These are phyloP conservation scores for Puntigrus tetrazona DNA, from an alignment of 2,113 vertebrate genomes.

Conservation along the genomic window DNA sequence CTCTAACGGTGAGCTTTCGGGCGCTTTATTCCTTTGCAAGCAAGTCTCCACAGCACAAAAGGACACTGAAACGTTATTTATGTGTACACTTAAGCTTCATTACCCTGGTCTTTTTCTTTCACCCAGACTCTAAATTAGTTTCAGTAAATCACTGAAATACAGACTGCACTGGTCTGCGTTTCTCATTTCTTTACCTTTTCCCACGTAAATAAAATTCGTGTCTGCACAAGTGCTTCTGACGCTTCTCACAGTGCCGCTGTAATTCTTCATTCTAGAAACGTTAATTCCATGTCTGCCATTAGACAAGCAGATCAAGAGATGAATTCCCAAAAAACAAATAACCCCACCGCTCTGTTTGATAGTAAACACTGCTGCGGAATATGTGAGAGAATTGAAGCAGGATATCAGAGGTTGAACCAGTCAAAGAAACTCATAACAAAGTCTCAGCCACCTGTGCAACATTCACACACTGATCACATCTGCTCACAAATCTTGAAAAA, in stretches of 20 bases:
- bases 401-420: background rate
- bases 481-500: background rate
- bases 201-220: background rate
- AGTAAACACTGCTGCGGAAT: conserved; percentile 6
- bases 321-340: background rate
- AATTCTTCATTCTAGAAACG: background rate
- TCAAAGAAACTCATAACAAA: conserved; percentile 16
- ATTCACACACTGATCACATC: conserved; percentile 1
- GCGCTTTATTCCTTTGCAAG: background rate
- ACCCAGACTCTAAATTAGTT: conserved; percentile 7
- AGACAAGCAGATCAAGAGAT: background rate
- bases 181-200: background rate
- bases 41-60: background rate
- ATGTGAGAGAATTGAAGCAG: background rate
- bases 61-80: background rate
- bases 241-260: background rate
- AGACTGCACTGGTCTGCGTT: background rate
- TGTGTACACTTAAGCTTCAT: conserved; percentile 13
- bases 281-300: background rate
- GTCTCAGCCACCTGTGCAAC: background rate
- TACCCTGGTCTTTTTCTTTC: conserved; percentile 33
- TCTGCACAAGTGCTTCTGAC: background rate
- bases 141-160: conserved; percentile 27
- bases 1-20: background rate
- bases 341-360: conserved; percentile 17